phyloP scores from a whole-genome alignment of 2,888 invertebrate species.

The Stenodema calcarata region DNA sequence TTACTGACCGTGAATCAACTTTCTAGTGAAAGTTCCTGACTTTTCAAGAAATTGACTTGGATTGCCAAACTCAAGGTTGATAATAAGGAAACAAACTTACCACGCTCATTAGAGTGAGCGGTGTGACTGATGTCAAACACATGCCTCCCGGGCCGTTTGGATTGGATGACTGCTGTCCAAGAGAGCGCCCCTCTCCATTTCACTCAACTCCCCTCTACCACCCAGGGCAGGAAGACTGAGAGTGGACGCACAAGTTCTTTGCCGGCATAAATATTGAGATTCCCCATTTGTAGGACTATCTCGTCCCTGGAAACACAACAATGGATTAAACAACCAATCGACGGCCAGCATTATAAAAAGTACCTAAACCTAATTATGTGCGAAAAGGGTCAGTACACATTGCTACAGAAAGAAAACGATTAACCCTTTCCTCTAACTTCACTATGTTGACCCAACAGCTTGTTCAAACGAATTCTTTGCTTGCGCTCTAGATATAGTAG shows the following conservation, averaged over 20 bases:
- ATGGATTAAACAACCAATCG: not conserved
- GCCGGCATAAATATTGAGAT: conserved; percentile 82
- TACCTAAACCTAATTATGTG: too few species aligned
- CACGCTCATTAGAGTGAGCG: conserved; percentile 51
- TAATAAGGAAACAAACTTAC: not conserved
- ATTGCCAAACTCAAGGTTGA: not conserved
- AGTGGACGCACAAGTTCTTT: conserved; percentile 65
- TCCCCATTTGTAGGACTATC: conserved; percentile 78
- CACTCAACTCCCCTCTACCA: conserved; percentile 61
- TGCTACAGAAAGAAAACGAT: too few species aligned
- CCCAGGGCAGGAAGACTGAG: conserved; percentile 47
- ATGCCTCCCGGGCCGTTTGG: conserved; percentile 57
- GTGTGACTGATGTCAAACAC: conserved; percentile 60
- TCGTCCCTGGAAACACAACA: conserved; percentile 63
- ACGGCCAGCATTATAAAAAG: too few species aligned
- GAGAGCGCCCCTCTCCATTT: conserved; percentile 65
- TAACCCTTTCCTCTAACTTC: too few species aligned
- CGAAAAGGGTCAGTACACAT: too few species aligned
- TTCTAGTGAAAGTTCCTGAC: too few species aligned
- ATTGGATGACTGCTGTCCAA: conserved; percentile 57
- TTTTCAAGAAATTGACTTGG: too few species aligned
- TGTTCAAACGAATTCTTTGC: too few species aligned
- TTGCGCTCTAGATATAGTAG: too few species aligned
- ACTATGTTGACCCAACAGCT: too few species aligned
- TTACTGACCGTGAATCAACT: too few species aligned